phyloP scores from a whole-genome alignment of 30 jellyfish, hydroid and myxozoan species.

The Pseudorhiza aurosa region DNA sequence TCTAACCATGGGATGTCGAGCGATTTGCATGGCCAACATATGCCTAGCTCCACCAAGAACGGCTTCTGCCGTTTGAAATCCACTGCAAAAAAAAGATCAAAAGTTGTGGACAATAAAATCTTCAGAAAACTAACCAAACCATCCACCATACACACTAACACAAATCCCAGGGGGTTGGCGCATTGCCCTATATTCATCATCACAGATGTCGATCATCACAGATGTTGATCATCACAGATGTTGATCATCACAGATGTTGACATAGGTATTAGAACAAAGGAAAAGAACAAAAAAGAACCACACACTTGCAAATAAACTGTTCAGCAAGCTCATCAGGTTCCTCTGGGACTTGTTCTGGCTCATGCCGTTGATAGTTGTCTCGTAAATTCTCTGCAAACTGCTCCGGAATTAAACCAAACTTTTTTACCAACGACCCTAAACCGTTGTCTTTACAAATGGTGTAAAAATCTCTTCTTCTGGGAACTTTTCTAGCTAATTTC shows the following conservation, averaged over 20 bases:
- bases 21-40: constrained; percentile 91
- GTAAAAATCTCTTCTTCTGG: constrained; percentile 86
- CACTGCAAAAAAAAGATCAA: constrained; percentile 42
- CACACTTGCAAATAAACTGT: constrained; percentile 89
- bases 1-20: constrained; percentile 89
- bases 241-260: too few species aligned
- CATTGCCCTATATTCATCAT: too few species aligned
- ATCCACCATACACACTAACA: too few species aligned
- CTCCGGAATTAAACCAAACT: constrained; percentile 87
- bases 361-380: constrained; percentile 97
- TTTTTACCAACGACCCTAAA: constrained; percentile 63
- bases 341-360: constrained; percentile 87
- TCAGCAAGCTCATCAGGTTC: constrained; percentile 96
- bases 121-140: too few species aligned
- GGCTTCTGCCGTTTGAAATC: constrained; percentile 94
- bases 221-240: too few species aligned
- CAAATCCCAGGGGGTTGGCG: too few species aligned
- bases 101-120: too few species aligned
- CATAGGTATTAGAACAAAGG: too few species aligned
- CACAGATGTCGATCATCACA: too few species aligned
- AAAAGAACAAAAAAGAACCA: neutral
- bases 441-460: constrained; percentile 92
- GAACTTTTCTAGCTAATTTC: constrained; percentile 66
- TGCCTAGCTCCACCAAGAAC: constrained; percentile 96
- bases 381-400: constrained; percentile 97